Percentiles rank a stretch among this genome's conserved stretches.
Conservation (phyloP, 2,888 invertebrate species). For the Stramonita haemastoma region DNA sequence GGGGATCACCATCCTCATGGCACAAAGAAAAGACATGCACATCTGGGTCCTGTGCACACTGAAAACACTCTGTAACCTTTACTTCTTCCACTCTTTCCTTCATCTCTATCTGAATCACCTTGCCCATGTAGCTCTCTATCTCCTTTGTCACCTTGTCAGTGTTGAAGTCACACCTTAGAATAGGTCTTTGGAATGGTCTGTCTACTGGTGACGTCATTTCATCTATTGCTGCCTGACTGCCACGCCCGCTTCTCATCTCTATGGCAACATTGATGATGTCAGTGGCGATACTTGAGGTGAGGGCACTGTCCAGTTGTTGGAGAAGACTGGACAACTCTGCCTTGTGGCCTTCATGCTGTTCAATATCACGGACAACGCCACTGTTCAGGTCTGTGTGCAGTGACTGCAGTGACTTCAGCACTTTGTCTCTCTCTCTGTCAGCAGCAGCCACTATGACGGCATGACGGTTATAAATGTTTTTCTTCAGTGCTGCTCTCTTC, state of each 20-base stretch:
- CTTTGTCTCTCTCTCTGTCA: slow-evolving; percentile 9
- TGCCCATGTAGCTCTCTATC: too few species aligned
- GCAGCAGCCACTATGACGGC: background rate
- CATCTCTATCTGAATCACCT: too few species aligned
- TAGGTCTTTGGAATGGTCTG: background rate
- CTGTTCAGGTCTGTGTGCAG: slow-evolving; percentile 9
- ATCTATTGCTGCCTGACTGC: background rate
- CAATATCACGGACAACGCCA: background rate
- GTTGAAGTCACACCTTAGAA: too few species aligned
- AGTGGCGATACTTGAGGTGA: too few species aligned
- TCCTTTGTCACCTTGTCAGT: too few species aligned
- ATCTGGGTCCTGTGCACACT: too few species aligned
- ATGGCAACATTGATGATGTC: background rate
- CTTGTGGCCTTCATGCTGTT: background rate
- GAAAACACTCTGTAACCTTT: too few species aligned
- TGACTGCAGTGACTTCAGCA: too few species aligned
- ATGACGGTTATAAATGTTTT: background rate
- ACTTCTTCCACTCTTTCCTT: too few species aligned
- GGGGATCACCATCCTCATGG: background rate
- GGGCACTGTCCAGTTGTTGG: background rate
- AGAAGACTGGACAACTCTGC: background rate
- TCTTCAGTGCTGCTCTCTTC: slow-evolving; percentile 40
- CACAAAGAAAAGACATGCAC: slow-evolving; percentile 15
- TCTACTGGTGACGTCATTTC: background rate
- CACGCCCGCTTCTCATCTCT: background rate